phyloP scores from a whole-genome alignment of 2,888 invertebrate genomes.

The Syrphus vitripennis region DNA sequence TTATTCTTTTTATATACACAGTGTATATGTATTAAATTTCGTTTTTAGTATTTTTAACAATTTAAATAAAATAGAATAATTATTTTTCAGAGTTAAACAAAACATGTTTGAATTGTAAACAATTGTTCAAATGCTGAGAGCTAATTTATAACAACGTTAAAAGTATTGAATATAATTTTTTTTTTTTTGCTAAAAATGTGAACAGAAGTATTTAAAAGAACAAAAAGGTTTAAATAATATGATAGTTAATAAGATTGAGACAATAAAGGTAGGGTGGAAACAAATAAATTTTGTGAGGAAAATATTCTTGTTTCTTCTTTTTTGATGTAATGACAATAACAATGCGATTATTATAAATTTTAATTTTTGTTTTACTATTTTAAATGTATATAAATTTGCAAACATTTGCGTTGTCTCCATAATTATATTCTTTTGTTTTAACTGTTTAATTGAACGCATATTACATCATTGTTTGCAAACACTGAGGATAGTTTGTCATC shows the following conservation, averaged over 20 bases:
- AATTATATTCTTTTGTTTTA: background rate
- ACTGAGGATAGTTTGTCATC: constrained; percentile 63
- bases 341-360: constrained; percentile 50
- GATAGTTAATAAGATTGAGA: background rate
- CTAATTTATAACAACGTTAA: constrained; percentile 1
- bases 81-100: background rate
- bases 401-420: constrained; percentile 48
- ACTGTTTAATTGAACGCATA: constrained; percentile 55
- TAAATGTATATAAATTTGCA: constrained; percentile 56
- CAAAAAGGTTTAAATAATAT: constrained; percentile 16
- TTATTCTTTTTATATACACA: background rate
- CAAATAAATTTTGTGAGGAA: constrained; percentile 15
- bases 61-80: background rate
- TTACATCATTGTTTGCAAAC: constrained; percentile 61
- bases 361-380: constrained; percentile 24
- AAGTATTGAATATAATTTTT: background rate
- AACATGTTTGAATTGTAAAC: background rate
- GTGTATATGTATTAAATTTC: background rate
- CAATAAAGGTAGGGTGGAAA: constrained; percentile 6
- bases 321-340: constrained; percentile 31
- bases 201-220: constrained; percentile 1
- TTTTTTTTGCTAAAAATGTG: background rate
- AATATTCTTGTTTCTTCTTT: background rate
- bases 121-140: constrained; percentile 33
- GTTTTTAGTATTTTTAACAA: background rate